Conservation (phyloP, 2,888 invertebrate species). For the Mesorhabditis spiculigera region DNA sequence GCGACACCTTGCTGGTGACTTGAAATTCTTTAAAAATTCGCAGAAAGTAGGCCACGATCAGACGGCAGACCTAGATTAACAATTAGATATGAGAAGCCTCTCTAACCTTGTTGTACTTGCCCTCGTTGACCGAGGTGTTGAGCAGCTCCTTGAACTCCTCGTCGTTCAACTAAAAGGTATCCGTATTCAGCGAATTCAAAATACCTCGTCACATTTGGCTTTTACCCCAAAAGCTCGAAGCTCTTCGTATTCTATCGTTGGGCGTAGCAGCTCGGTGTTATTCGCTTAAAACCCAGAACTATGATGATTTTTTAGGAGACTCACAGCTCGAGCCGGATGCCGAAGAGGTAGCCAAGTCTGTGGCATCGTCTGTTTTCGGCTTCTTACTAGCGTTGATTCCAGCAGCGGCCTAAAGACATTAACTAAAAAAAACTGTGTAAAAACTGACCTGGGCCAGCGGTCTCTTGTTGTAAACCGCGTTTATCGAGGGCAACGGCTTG, state of each 20-base stretch:
- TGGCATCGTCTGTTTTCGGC: not conserved
- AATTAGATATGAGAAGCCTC: not conserved
- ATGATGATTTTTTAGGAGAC: no score
- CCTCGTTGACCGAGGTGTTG: not conserved
- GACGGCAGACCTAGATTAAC: not conserved
- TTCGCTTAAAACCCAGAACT: no score
- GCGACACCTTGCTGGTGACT: not conserved
- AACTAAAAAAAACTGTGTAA: not conserved
- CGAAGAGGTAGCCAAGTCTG: not conserved
- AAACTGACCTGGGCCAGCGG: no score
- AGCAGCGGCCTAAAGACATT: conserved; percentile 2
- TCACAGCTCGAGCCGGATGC: not conserved
- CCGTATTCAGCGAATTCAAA: not conserved
- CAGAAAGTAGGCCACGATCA: not conserved
- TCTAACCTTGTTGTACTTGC: not conserved
- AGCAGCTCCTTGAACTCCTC: not conserved
- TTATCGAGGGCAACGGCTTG: conserved; percentile 13
- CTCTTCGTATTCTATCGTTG: not conserved
- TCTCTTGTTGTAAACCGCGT: not conserved
- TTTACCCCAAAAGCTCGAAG: not conserved
- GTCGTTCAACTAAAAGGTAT: not conserved
- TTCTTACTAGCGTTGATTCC: not conserved
- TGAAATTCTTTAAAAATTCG: not conserved
- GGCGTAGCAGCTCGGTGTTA: not conserved
- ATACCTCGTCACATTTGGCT: conserved; percentile 1